phyloP scores from a whole-genome alignment of 1,140 invertebrate genomes.

The Pseudobourletiella spinata region DNA sequence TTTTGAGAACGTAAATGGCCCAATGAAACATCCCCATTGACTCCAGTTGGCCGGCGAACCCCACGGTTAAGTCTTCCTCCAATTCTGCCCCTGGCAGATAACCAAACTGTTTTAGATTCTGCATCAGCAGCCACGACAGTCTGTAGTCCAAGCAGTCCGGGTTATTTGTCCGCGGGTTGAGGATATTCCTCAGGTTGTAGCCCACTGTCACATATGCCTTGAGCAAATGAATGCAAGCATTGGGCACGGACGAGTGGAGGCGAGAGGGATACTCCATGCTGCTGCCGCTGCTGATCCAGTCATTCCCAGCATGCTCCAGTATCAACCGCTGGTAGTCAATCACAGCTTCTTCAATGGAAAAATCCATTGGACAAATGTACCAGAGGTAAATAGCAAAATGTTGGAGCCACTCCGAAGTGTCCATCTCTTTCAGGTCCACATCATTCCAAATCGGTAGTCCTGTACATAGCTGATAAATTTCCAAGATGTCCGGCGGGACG shows the following conservation, averaged over 20 bases:
- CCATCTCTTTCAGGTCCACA: slow-evolving; percentile 15
- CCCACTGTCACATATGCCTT: slow-evolving; percentile 19
- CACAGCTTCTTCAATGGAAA: slow-evolving; percentile 10
- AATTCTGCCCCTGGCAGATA: not conserved
- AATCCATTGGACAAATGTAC: slow-evolving; percentile 20
- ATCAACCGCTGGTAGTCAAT: not conserved
- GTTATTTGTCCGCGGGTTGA: slow-evolving; percentile 11
- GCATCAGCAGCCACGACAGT: slow-evolving; percentile 26
- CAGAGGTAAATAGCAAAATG: slow-evolving; percentile 32
- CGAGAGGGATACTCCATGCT: slow-evolving; percentile 1
- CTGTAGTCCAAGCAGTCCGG: slow-evolving; percentile 30
- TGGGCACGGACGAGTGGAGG: slow-evolving; percentile 9
- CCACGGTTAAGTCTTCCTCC: slow-evolving; percentile 4
- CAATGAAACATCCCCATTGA: slow-evolving; percentile 22
- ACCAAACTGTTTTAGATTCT: slow-evolving; percentile 15
- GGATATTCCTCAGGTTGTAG: slow-evolving; percentile 22
- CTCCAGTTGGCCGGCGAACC: slow-evolving; percentile 23
- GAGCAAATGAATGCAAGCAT: slow-evolving; percentile 25
- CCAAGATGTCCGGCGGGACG: slow-evolving; percentile 5
- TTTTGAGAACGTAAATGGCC: slow-evolving; percentile 19
- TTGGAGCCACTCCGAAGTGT: slow-evolving; percentile 28
- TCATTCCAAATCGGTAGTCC: slow-evolving; percentile 16
- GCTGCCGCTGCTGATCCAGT: not conserved
- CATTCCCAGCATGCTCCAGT: not conserved
- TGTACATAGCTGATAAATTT: slow-evolving; percentile 22